These are phyloP conservation scores for Frankliniella fusca DNA, from an alignment of 2,888 invertebrate species.

Conservation along the genomic window DNA sequence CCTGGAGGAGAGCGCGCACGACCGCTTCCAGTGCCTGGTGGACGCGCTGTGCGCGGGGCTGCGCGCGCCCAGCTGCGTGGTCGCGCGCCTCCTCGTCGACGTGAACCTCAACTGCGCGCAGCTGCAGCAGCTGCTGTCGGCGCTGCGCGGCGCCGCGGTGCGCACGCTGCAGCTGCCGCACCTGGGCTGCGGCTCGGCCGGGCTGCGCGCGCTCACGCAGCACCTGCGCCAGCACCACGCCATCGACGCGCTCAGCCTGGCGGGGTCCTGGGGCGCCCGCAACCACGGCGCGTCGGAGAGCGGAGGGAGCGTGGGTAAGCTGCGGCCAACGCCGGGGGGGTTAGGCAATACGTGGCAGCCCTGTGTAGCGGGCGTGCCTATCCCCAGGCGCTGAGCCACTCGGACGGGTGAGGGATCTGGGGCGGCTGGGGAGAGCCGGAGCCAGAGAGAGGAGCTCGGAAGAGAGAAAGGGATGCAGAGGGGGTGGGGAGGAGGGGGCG, in stretches of 20 bases:
- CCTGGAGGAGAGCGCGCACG: slow-evolving; percentile 53
- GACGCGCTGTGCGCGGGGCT: slow-evolving; percentile 48
- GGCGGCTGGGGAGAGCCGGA: too few species aligned
- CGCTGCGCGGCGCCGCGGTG: slow-evolving; percentile 51
- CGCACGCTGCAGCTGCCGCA: slow-evolving; percentile 54
- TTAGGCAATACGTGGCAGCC: too few species aligned
- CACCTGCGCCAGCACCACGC: slow-evolving; percentile 49
- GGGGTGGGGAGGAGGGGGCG: too few species aligned
- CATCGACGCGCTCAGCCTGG: slow-evolving; percentile 51
- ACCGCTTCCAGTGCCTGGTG: slow-evolving; percentile 53
- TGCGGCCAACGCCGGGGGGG: too few species aligned
- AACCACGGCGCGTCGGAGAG: slow-evolving; percentile 38
- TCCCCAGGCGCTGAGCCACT: too few species aligned
- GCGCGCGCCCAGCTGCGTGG: slow-evolving; percentile 36
- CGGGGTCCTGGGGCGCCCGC: slow-evolving; percentile 52
- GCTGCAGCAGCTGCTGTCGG: slow-evolving; percentile 52
- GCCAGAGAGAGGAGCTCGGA: too few species aligned
- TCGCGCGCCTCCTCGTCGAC: slow-evolving; percentile 51
- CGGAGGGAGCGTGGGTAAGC: neutral
- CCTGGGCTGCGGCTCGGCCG: slow-evolving; percentile 54
- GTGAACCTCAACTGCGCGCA: slow-evolving; percentile 53
- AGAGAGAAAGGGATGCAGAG: too few species aligned
- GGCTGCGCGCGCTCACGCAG: slow-evolving; percentile 51
- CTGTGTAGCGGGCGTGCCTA: too few species aligned
- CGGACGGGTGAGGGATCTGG: too few species aligned